phyloP scores from a whole-genome alignment of 2,888 invertebrate genomes.

The Acleris emargana region DNA sequence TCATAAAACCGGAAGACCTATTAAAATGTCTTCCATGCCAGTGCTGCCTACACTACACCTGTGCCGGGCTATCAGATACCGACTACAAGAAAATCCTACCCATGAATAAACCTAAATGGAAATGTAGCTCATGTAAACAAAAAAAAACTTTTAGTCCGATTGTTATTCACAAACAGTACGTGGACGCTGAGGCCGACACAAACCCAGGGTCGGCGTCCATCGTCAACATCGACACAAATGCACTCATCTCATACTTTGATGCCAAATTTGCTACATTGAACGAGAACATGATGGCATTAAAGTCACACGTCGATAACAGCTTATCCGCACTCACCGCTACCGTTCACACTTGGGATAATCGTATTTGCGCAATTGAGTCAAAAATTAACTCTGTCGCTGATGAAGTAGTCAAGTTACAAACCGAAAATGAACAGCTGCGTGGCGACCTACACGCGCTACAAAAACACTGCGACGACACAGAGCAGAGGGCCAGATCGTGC shows the following conservation, averaged over 20 bases:
- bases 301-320: not conserved
- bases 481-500: no score
- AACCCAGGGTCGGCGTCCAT: not conserved
- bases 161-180: not conserved
- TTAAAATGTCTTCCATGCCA: not conserved
- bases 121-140: constrained; percentile 2
- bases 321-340: not conserved
- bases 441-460: not conserved
- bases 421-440: not conserved
- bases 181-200: not conserved
- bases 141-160: not conserved
- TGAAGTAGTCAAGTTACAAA: not conserved
- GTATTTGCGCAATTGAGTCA: not conserved
- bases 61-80: not conserved
- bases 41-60: not conserved
- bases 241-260: not conserved
- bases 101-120: constrained; percentile 4
- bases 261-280: not conserved
- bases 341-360: not conserved
- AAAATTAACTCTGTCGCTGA: not conserved
- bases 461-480: no score
- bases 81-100: constrained; percentile 7
- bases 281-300: not conserved
- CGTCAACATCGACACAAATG: not conserved
- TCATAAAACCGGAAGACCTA: not conserved